A percentile compares a stretch with the other conserved stretches of the same genome.
Evolutionary conservation across 2,113 vertebrate species (phyloP).

Genomic region (Machaerirhynchus nigripectus): DNA sequence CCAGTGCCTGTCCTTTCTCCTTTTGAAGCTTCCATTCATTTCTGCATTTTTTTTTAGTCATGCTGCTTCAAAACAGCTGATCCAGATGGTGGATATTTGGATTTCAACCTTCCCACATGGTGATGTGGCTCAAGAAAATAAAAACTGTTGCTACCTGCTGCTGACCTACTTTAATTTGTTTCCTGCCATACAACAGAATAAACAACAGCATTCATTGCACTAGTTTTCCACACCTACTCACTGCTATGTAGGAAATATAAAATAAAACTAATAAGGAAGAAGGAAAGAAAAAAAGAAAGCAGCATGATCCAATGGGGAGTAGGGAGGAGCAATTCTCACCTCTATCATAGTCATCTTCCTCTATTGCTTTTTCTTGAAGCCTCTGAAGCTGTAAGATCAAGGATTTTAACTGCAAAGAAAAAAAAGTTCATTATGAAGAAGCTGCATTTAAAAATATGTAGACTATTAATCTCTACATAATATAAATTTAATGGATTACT

Average conservation of each 20-base stretch:
- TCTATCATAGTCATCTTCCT: conserved; percentile 86
- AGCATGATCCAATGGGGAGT: not conserved
- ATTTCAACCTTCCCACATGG: conserved; percentile 7
- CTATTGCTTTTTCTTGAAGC: conserved; percentile 85
- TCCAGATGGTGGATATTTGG: conserved; percentile 23
- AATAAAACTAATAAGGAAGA: not conserved
- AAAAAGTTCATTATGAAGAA: not conserved
- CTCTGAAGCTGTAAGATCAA: conserved; percentile 82
- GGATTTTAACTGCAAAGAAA: conserved; percentile 76
- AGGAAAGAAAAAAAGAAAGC: not conserved
- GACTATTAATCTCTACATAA: not conserved
- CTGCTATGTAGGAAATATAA: not conserved
- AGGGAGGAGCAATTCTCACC: conserved; percentile 62
- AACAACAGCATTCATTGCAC: not conserved
- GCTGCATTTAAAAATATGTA: not conserved
- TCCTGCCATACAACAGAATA: not conserved
- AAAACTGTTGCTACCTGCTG: conserved; percentile 45
- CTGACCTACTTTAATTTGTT: conserved; percentile 43
- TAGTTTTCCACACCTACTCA: not conserved
- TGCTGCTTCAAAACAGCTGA: conserved; percentile 47
- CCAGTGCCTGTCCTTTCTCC: not conserved
- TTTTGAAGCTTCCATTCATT: conserved; percentile 17
- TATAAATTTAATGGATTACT: not conserved
- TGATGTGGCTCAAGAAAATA: conserved; percentile 29
- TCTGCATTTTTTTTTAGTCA: conserved; percentile 2